Evolutionary conservation across 2,888 invertebrate species (phyloP).

Genomic region (Allophyes oxyacanthae): DNA sequence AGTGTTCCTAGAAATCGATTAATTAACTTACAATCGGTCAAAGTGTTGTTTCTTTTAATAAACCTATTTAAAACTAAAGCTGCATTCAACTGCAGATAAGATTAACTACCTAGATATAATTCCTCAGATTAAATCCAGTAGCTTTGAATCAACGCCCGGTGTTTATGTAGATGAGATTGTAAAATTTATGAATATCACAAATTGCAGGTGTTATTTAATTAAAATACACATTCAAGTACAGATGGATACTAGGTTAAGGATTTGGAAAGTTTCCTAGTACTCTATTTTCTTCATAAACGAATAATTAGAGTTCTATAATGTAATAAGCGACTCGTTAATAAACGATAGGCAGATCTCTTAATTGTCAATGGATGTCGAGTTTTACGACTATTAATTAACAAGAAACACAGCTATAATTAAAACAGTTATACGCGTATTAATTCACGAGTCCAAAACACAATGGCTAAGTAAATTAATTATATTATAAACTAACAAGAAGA

Average conservation of each 20-base stretch:
- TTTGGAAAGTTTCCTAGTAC: background rate
- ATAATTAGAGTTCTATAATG: background rate
- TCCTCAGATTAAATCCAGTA: conserved; percentile 43
- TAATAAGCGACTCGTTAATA: too few species aligned
- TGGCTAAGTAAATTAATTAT: conserved; percentile 32
- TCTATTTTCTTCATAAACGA: background rate
- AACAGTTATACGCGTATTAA: too few species aligned
- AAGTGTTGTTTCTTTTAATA: conserved; percentile 26
- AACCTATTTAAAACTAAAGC: conserved; percentile 43
- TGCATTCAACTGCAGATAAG: conserved; percentile 41
- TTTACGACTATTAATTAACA: too few species aligned
- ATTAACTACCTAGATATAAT: conserved; percentile 48
- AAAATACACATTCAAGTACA: conserved; percentile 2
- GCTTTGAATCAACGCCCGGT: conserved; percentile 43
- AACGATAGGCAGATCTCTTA: too few species aligned
- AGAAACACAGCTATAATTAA: too few species aligned
- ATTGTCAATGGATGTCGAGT: too few species aligned
- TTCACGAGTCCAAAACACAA: too few species aligned
- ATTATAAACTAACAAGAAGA: conserved; percentile 16
- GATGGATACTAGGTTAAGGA: background rate
- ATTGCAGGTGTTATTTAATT: conserved; percentile 19
- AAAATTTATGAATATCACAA: conserved; percentile 43
- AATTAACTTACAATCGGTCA: conserved; percentile 31
- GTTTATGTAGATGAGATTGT: conserved; percentile 46
- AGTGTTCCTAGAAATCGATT: conserved; percentile 6